Evolutionary conservation across 2,888 invertebrate genomes (phyloP).

Genomic region (Ophraella communa): DNA sequence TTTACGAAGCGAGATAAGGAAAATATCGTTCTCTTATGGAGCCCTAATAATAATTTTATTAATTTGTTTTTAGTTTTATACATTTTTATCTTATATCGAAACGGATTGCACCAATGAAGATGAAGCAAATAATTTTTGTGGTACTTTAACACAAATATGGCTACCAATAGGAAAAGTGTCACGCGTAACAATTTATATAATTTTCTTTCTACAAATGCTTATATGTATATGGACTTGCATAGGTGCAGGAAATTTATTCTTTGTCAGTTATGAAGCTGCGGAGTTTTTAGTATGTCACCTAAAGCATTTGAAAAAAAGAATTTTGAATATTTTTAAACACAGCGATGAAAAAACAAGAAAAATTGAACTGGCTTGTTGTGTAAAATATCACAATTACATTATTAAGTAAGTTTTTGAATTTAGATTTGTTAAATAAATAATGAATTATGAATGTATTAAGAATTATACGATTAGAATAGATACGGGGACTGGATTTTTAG

Average conservation of each 20-base stretch:
- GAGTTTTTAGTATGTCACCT: constrained; percentile 28
- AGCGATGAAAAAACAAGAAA: constrained; percentile 7
- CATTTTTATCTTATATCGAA: constrained; percentile 7
- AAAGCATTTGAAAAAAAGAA: constrained; percentile 21
- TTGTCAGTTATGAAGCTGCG: constrained; percentile 27
- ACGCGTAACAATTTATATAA: constrained; percentile 5
- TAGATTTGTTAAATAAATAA: too few relatives aligned
- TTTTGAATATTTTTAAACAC: constrained; percentile 21
- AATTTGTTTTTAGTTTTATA: constrained; percentile 11
- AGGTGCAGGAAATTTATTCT: constrained; percentile 16
- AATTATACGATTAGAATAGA: too few relatives aligned
- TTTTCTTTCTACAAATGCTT: constrained; percentile 16
- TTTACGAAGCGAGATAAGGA: too few relatives aligned
- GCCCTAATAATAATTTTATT: too few relatives aligned
- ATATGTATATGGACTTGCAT: constrained; percentile 10
- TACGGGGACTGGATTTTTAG: too few relatives aligned
- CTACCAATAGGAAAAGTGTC: constrained; percentile 23
- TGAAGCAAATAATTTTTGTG: constrained; percentile 23
- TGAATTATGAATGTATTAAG: too few relatives aligned
- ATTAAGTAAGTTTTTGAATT: constrained; percentile 20
- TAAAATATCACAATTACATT: constrained; percentile 32
- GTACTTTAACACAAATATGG: constrained; percentile 26
- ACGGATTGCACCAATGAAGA: constrained; percentile 16
- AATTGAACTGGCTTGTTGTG: constrained; percentile 20
- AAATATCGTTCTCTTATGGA: too few relatives aligned